A percentile compares a stretch with the other conserved stretches of the same genome.
phyloP scores from a whole-genome alignment of 2,888 invertebrate genomes.

The Thera britannica region DNA sequence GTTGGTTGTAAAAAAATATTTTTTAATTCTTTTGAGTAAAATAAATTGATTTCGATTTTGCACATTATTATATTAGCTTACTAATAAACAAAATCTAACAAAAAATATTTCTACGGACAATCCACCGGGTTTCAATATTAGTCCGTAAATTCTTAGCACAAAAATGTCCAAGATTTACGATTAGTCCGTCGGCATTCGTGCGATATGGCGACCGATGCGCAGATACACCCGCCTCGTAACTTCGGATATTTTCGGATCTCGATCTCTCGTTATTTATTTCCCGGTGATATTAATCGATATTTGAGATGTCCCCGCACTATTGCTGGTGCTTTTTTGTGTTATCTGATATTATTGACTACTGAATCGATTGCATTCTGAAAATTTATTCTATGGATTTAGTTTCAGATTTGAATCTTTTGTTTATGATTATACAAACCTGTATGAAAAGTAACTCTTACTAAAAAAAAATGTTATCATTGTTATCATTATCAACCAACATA shows the following conservation, averaged over 20 bases:
- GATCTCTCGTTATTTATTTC: constrained; percentile 67
- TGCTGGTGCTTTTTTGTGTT: constrained; percentile 41
- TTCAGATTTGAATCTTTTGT: neutral
- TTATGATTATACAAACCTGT: neutral
- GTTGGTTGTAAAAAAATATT: too few relatives aligned
- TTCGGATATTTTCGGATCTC: constrained; percentile 62
- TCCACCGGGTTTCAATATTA: constrained; percentile 11
- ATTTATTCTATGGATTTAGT: constrained; percentile 10
- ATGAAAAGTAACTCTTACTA: neutral
- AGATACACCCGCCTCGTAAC: constrained; percentile 53
- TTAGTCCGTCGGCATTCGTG: constrained; percentile 49
- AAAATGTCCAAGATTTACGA: constrained; percentile 68
- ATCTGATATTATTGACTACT: constrained; percentile 38
- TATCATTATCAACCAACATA: too few relatives aligned
- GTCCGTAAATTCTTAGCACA: constrained; percentile 48
- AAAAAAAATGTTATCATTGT: too few relatives aligned
- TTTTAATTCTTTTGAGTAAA: too few relatives aligned
- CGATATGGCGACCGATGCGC: constrained; percentile 51
- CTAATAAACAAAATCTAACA: neutral
- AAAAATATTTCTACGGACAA: constrained; percentile 23
- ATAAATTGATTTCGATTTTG: too few relatives aligned
- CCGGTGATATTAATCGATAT: constrained; percentile 67
- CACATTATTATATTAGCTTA: too few relatives aligned
- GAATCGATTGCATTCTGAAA: constrained; percentile 22
- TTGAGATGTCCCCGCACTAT: constrained; percentile 58